A percentile compares a stretch with the other conserved stretches of the same genome.
Conservation (phyloP, 2,888 invertebrate genomes). For the Eupeodes luniger region DNA sequence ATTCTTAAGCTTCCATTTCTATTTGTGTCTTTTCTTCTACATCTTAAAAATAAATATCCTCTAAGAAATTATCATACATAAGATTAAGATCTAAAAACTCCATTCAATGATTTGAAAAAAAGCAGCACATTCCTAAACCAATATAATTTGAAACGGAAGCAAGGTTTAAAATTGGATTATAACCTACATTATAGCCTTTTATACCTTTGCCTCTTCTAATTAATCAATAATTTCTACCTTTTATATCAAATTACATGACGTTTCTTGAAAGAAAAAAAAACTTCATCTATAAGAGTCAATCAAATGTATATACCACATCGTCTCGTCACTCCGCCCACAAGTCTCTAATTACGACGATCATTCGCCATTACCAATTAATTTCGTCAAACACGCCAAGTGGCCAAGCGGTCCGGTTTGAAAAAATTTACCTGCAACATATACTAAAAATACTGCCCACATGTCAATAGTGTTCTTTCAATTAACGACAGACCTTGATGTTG, state of each 20-base stretch:
- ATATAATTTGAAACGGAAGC: slow-evolving; percentile 5
- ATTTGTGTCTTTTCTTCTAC: too few relatives aligned
- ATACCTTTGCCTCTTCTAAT: neutral
- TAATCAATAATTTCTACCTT: slow-evolving; percentile 36
- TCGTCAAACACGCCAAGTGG: slow-evolving; percentile 59
- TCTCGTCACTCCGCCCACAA: slow-evolving; percentile 54
- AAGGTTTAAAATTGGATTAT: neutral
- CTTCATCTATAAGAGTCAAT: slow-evolving; percentile 52
- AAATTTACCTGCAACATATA: neutral
- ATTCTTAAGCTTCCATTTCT: too few relatives aligned
- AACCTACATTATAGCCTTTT: neutral
- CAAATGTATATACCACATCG: slow-evolving; percentile 55
- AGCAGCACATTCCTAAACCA: neutral
- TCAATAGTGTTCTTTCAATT: slow-evolving; percentile 59
- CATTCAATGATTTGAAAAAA: too few relatives aligned
- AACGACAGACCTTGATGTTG: slow-evolving; percentile 40
- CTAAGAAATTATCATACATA: too few relatives aligned
- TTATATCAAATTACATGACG: slow-evolving; percentile 61
- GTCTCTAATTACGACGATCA: slow-evolving; percentile 67
- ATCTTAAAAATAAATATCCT: too few relatives aligned
- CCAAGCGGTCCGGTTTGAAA: neutral
- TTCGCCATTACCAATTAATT: slow-evolving; percentile 73
- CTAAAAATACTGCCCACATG: slow-evolving; percentile 63
- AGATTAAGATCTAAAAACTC: too few relatives aligned
- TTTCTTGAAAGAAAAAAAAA: slow-evolving; percentile 26